A percentile compares a stretch with the other conserved stretches of the same genome.
Evolutionary conservation across 2,888 invertebrate genomes (phyloP).

Genomic region (Protophormia terraenovae): DNA sequence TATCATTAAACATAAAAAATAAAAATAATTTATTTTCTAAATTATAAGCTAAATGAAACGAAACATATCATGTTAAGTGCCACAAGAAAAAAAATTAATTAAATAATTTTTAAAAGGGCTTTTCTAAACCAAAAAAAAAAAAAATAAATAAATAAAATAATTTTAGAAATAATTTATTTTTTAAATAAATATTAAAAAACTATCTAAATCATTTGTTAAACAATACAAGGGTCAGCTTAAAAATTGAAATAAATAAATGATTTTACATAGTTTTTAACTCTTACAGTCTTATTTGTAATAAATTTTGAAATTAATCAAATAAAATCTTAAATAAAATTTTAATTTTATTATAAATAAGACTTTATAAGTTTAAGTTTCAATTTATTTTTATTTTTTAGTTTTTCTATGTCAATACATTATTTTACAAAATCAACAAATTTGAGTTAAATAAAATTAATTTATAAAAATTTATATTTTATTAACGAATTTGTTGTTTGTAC

Average conservation of each 20-base stretch:
- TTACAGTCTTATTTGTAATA: no score
- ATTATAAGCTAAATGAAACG: constrained; percentile 42
- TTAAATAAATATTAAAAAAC: constrained; percentile 25
- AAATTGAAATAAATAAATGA: constrained; percentile 49
- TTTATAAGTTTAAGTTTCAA: no score
- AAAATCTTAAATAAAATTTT: no score
- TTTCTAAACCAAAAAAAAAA: constrained; percentile 51
- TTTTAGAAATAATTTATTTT: constrained; percentile 10
- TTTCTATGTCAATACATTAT: constrained; percentile 40
- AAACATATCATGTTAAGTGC: constrained; percentile 68
- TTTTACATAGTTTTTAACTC: constrained; percentile 57
- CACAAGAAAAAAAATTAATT: constrained; percentile 34
- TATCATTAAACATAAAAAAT: background rate
- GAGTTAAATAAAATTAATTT: background rate
- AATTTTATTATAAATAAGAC: no score
- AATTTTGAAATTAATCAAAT: no score
- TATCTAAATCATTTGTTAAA: constrained; percentile 58
- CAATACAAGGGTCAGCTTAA: constrained; percentile 56
- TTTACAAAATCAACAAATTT: constrained; percentile 45
- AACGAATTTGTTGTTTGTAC: constrained; percentile 49
- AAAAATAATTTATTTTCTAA: constrained; percentile 7
- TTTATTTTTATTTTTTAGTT: background rate
- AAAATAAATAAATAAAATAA: constrained; percentile 1
- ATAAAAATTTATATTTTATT: background rate
- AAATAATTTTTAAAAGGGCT: constrained; percentile 26